Conservation (phyloP, 2,888 invertebrate species). For the Tenthredo amoena region DNA sequence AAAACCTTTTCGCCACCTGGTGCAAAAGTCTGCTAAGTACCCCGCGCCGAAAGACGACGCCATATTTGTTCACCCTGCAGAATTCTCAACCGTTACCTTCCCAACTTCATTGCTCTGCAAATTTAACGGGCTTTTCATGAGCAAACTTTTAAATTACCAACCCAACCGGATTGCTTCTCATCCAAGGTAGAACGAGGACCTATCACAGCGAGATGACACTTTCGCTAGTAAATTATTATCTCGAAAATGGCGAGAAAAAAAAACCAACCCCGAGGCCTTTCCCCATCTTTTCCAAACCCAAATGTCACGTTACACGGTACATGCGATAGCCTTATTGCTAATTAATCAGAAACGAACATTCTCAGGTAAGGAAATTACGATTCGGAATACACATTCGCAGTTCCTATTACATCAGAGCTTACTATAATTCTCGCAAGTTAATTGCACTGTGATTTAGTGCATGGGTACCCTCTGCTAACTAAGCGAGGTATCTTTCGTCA, state of each 20-base stretch:
- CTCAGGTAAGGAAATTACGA: not conserved
- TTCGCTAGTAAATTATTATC: constrained; percentile 1
- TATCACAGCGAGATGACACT: constrained; percentile 13
- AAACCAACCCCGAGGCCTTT: not conserved
- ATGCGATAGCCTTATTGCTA: not conserved
- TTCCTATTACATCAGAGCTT: constrained; percentile 1
- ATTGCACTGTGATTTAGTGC: constrained; percentile 31
- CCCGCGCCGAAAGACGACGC: constrained; percentile 1
- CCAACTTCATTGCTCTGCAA: not conserved
- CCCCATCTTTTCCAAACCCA: not conserved
- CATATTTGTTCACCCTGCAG: constrained; percentile 8
- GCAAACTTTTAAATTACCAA: constrained; percentile 30
- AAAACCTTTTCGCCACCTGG: not conserved
- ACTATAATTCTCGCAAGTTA: constrained; percentile 23
- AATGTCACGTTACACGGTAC: not conserved
- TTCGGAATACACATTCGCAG: not conserved
- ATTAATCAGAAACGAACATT: constrained; percentile 29
- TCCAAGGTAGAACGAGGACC: not conserved
- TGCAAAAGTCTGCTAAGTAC: not conserved
- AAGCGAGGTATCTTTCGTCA: constrained; percentile 19
- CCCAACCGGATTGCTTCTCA: constrained; percentile 30
- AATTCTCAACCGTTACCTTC: not conserved
- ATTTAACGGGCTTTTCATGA: constrained; percentile 23
- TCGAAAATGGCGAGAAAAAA: not conserved
- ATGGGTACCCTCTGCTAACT: constrained; percentile 5